These are phyloP conservation scores for Nomada ferruginata DNA, from an alignment of 2,888 invertebrate genomes.

Conservation along the genomic window DNA sequence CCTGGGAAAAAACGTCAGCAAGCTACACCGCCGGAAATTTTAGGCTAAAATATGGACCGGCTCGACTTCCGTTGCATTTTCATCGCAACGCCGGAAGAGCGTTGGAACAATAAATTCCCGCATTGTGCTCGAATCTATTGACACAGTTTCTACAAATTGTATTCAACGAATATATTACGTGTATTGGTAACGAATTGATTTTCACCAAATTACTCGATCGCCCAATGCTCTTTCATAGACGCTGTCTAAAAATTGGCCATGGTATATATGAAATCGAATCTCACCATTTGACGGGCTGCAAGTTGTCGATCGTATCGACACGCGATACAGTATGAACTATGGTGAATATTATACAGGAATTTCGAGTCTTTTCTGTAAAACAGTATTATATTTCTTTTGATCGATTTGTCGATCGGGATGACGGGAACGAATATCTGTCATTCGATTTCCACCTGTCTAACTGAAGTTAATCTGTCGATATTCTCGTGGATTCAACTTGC, in stretches of 20 bases:
- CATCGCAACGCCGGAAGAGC: background rate
- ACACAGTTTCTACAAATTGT: background rate
- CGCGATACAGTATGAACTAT: too few species aligned
- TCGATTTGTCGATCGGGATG: background rate
- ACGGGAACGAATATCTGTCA: background rate
- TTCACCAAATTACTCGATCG: background rate
- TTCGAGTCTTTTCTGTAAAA: background rate
- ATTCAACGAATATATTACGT: background rate
- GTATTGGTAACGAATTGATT: background rate
- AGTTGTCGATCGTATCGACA: constrained; percentile 3
- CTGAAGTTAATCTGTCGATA: too few species aligned
- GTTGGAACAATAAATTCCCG: background rate
- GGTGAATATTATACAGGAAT: background rate
- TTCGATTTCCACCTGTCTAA: background rate
- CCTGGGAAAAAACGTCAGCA: background rate
- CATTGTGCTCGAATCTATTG: background rate
- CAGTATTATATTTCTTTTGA: constrained; percentile 17
- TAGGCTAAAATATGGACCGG: background rate
- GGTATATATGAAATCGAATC: constrained; percentile 10
- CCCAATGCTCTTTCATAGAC: background rate
- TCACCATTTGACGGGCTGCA: background rate
- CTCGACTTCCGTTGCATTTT: background rate
- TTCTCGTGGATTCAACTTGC: too few species aligned
- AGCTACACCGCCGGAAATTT: background rate
- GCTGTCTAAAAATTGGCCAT: background rate